Percentiles rank a stretch among this genome's conserved stretches.
Conservation (phyloP, 2,888 invertebrate species). For the Charanyca ferruginea region DNA sequence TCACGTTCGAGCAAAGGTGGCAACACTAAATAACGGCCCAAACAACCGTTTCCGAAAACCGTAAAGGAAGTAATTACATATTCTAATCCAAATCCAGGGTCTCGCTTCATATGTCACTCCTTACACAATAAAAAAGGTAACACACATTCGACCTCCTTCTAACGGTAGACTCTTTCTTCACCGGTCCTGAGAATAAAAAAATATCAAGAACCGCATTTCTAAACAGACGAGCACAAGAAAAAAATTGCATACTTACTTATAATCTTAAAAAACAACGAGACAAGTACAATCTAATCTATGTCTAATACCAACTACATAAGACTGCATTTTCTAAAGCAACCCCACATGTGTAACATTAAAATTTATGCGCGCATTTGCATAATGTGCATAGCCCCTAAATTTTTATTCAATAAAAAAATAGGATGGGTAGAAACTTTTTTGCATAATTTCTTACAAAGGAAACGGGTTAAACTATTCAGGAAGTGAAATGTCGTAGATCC, state of each 20-base stretch:
- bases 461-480: constrained; percentile 91
- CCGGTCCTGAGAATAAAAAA: constrained; percentile 88
- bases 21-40: constrained; percentile 79
- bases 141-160: constrained; percentile 79
- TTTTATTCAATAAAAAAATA: constrained; percentile 91
- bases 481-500: constrained; percentile 88
- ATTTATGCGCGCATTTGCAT: constrained; percentile 92
- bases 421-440: constrained; percentile 91
- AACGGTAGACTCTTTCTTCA: constrained; percentile 84
- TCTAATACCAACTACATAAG: constrained; percentile 65
- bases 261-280: constrained; percentile 79
- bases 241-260: constrained; percentile 87
- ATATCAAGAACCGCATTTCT: constrained; percentile 83
- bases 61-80: constrained; percentile 91
- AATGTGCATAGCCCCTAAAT: constrained; percentile 91
- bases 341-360: constrained; percentile 78
- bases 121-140: constrained; percentile 84
- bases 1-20: constrained; percentile 75
- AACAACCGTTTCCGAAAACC: constrained; percentile 88
- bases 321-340: constrained; percentile 66
- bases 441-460: constrained; percentile 91
- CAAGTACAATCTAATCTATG: constrained; percentile 65
- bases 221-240: constrained; percentile 76
- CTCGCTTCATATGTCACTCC: constrained; percentile 89
- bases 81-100: constrained; percentile 87